phyloP scores from a whole-genome alignment of 1,140 invertebrate genomes.

The Cotesia typhae region DNA sequence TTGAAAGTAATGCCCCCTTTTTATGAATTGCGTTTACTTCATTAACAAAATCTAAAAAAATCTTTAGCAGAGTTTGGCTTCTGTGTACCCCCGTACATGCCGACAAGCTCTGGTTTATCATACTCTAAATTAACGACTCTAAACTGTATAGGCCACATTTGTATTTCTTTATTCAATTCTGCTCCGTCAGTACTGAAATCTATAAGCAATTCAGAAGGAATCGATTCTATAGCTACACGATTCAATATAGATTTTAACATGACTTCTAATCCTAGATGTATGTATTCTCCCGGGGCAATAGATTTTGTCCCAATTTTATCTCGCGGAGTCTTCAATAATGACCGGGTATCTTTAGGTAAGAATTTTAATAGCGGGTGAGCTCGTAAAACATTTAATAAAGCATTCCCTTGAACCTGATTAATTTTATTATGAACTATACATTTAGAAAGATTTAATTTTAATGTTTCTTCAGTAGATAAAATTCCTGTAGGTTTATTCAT shows the following conservation, averaged over 20 bases:
- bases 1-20: slow-evolving; percentile 1
- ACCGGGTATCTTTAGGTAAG: slow-evolving; percentile 26
- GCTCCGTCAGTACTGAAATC: slow-evolving; percentile 37
- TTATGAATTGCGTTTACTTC: slow-evolving; percentile 17
- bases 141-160: slow-evolving; percentile 19
- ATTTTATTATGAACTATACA: no score
- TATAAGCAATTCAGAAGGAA: slow-evolving; percentile 18
- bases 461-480: no score
- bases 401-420: no score
- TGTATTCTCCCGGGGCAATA: slow-evolving; percentile 31
- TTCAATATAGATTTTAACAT: slow-evolving; percentile 21
- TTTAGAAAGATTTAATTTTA: no score
- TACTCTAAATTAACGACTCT: slow-evolving; percentile 26
- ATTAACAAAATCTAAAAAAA: slow-evolving; percentile 26
- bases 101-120: slow-evolving; percentile 19
- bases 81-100: slow-evolving; percentile 26
- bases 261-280: slow-evolving; percentile 31
- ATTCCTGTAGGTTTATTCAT: no score
- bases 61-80: slow-evolving; percentile 21
- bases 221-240: not conserved
- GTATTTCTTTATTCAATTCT: not conserved
- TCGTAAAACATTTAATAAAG: not conserved
- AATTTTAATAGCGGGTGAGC: not conserved
- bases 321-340: slow-evolving; percentile 30
- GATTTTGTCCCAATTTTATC: slow-evolving; percentile 1